Evolutionary conservation across 2,888 invertebrate species (phyloP).

Genomic region (Meghimatium bilineatum): DNA sequence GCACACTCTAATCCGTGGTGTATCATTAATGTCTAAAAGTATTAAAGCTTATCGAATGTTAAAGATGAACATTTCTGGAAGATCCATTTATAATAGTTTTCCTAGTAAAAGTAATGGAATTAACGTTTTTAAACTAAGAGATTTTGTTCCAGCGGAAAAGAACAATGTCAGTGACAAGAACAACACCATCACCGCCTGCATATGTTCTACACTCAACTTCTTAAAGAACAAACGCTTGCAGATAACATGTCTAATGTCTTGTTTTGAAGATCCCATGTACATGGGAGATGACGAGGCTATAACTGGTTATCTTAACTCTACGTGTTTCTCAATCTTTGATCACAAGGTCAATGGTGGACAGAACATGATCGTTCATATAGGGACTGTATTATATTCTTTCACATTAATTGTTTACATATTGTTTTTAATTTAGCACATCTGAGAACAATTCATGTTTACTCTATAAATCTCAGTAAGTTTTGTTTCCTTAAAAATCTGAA

Average conservation of each 20-base stretch:
- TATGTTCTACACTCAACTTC: neutral
- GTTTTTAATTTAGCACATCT: too few relatives aligned
- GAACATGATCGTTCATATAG: too few relatives aligned
- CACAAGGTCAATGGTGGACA: too few relatives aligned
- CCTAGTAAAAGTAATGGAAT: neutral
- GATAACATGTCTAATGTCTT: neutral
- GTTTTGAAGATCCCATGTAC: neutral
- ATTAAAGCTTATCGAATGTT: neutral
- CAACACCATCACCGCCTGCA: neutral
- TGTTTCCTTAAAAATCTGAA: too few relatives aligned
- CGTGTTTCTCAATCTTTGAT: neutral
- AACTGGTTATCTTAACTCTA: neutral
- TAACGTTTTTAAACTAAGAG: neutral
- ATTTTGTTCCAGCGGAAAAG: neutral
- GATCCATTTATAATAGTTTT: neutral
- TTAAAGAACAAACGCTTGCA: neutral
- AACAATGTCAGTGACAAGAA: neutral
- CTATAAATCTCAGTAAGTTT: too few relatives aligned
- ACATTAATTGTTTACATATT: too few relatives aligned
- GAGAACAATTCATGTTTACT: too few relatives aligned
- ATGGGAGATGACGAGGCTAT: neutral
- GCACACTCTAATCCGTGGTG: neutral
- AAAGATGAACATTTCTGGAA: neutral
- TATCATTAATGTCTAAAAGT: neutral
- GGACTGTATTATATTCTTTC: too few relatives aligned